Conservation (phyloP, 2,888 invertebrate species). For the Pammene fasciana region DNA sequence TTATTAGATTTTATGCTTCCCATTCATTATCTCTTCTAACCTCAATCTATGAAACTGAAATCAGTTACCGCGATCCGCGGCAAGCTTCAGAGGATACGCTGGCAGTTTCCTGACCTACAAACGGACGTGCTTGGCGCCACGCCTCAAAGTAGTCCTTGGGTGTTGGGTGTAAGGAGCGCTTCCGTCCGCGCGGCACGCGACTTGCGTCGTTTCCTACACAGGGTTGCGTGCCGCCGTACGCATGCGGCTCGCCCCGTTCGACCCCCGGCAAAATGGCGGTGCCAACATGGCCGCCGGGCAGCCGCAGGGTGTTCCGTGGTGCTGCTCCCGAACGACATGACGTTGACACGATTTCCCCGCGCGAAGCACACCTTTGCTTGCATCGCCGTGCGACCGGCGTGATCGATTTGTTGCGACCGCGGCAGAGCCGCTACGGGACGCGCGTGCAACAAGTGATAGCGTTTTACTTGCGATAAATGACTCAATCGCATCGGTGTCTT, state of each 20-base stretch:
- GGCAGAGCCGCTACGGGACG: slow-evolving; percentile 59
- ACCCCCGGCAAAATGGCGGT: slow-evolving; percentile 82
- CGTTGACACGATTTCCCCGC: slow-evolving; percentile 71
- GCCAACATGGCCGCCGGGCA: slow-evolving; percentile 83
- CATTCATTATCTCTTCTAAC: slow-evolving; percentile 42
- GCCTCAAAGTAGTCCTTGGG: slow-evolving; percentile 63
- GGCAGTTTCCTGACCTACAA: slow-evolving; percentile 76
- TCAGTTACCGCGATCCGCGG: slow-evolving; percentile 73
- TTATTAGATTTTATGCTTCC: slow-evolving; percentile 17
- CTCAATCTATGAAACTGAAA: slow-evolving; percentile 69
- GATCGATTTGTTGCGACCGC: slow-evolving; percentile 68
- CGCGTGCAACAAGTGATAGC: slow-evolving; percentile 81
- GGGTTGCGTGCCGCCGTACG: slow-evolving; percentile 78
- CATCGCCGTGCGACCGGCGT: slow-evolving; percentile 64
- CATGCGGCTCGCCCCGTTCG: slow-evolving; percentile 79
- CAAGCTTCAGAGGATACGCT: slow-evolving; percentile 74
- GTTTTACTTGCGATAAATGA: slow-evolving; percentile 63
- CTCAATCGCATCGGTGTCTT: slow-evolving; percentile 62
- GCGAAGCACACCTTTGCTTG: slow-evolving; percentile 71
- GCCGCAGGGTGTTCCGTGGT: slow-evolving; percentile 79
- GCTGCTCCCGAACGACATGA: slow-evolving; percentile 74
- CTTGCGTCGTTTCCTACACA: slow-evolving; percentile 71
- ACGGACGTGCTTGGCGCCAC: slow-evolving; percentile 63
- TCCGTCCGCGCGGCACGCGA: slow-evolving; percentile 55
- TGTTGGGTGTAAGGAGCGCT: slow-evolving; percentile 58